A percentile compares a stretch with the other conserved stretches of the same genome.
phyloP scores from a whole-genome alignment of 2,888 invertebrate genomes.

The Cryptocephalus moraei region DNA sequence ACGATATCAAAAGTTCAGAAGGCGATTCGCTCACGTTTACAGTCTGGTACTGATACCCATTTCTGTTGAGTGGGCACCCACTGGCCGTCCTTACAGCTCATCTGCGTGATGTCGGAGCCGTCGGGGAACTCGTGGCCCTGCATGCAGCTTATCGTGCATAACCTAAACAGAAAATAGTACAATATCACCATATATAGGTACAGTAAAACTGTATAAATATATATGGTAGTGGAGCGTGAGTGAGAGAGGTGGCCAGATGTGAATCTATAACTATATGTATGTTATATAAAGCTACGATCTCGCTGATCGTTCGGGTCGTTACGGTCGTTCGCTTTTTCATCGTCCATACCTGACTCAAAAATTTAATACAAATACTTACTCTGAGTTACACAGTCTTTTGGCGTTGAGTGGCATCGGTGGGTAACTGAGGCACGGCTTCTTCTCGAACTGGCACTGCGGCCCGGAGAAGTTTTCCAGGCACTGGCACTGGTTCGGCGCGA shows the following conservation, averaged over 20 bases:
- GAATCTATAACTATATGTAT: too few relatives aligned
- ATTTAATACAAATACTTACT: constrained; percentile 38
- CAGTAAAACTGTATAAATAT: too few relatives aligned
- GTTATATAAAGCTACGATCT: too few relatives aligned
- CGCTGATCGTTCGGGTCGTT: too few relatives aligned
- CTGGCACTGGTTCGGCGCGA: constrained; percentile 61
- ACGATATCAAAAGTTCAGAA: background rate
- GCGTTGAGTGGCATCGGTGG: constrained; percentile 60
- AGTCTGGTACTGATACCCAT: constrained; percentile 56
- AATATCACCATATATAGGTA: too few relatives aligned
- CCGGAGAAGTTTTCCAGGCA: constrained; percentile 67
- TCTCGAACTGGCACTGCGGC: constrained; percentile 62
- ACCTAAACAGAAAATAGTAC: constrained; percentile 39
- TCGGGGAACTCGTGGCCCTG: constrained; percentile 62
- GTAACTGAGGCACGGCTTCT: constrained; percentile 56
- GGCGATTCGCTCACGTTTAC: constrained; percentile 43
- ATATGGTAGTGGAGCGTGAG: too few relatives aligned
- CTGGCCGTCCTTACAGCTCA: constrained; percentile 57
- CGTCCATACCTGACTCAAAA: too few relatives aligned
- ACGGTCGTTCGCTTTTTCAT: too few relatives aligned
- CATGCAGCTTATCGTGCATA: constrained; percentile 57
- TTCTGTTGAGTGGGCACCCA: constrained; percentile 61
- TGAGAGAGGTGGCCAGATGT: too few relatives aligned
- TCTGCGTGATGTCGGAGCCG: constrained; percentile 55
- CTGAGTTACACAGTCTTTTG: constrained; percentile 47